A percentile compares a stretch with the other conserved stretches of the same genome.
phyloP scores from a whole-genome alignment of 2,113 vertebrate species.

The Chloropsis cyanopogon region DNA sequence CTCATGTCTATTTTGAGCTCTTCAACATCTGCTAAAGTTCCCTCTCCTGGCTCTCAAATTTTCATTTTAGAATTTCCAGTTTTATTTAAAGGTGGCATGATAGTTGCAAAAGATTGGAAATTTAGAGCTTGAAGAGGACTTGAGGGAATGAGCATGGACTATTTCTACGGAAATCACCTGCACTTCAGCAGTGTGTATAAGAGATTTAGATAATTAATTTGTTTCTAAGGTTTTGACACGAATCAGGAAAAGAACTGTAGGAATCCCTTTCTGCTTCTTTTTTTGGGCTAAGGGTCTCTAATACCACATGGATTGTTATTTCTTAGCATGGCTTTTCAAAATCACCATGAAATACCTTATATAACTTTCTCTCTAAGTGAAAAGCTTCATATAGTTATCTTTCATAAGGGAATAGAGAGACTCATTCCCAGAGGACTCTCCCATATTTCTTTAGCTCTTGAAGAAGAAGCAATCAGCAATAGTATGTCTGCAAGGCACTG shows the following conservation, averaged over 20 bases:
- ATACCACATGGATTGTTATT: not conserved
- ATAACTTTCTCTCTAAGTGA: not conserved
- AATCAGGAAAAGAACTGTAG: not conserved
- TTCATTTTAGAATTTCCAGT: not conserved
- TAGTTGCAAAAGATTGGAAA: not conserved
- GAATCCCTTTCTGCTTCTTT: not conserved
- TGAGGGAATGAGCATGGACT: not conserved
- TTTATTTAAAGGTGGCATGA: not conserved
- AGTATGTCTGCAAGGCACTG: not conserved
- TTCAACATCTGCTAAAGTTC: not conserved
- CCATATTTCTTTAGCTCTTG: not conserved
- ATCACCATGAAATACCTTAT: not conserved
- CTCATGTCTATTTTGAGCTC: not conserved
- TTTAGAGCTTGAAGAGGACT: not conserved
- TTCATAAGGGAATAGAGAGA: not conserved
- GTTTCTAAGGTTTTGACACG: not conserved
- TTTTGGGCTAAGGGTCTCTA: not conserved
- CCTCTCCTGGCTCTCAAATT: not conserved
- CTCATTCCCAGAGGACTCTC: not conserved
- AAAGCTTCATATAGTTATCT: not conserved
- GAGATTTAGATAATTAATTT: conserved; percentile 6
- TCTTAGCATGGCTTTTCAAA: not conserved
- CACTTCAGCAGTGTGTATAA: not conserved
- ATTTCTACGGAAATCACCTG: not conserved
- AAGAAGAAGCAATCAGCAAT: not conserved